A percentile compares a stretch with the other conserved stretches of the same genome.
These are phyloP conservation scores for Oeneis ivallda DNA, from an alignment of 2,888 invertebrate species.

Conservation along the genomic window DNA sequence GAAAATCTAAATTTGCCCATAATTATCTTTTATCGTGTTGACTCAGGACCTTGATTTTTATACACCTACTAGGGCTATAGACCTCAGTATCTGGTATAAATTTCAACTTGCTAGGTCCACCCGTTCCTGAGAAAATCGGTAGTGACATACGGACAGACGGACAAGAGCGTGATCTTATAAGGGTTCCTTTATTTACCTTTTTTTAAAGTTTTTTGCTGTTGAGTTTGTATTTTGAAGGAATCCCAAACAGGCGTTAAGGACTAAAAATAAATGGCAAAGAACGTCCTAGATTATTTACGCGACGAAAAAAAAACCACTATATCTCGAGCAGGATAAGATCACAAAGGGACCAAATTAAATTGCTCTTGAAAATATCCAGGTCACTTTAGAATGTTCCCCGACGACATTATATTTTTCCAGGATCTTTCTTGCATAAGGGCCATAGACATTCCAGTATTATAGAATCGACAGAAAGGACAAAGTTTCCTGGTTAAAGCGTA, in stretches of 20 bases:
- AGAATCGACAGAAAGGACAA: not conserved
- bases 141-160: too few species aligned
- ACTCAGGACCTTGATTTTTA: too few species aligned
- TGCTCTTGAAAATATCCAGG: slow-evolving; percentile 24
- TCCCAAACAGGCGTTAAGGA: not conserved
- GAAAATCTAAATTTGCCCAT: too few species aligned
- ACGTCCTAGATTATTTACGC: not conserved
- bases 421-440: slow-evolving; percentile 24
- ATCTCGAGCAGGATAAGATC: slow-evolving; percentile 15
- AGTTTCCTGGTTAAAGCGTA: not conserved
- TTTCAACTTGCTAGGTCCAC: too few species aligned
- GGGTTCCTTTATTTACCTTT: too few species aligned
- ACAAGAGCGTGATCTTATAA: too few species aligned
- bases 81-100: too few species aligned
- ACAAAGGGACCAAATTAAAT: slow-evolving; percentile 18
- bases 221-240: not conserved
- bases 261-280: not conserved
- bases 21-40: too few species aligned
- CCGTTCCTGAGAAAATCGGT: too few species aligned
- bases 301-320: not conserved
- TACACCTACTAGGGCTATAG: too few species aligned
- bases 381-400: slow-evolving; percentile 25
- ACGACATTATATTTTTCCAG: slow-evolving; percentile 26
- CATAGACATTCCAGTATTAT: not conserved
- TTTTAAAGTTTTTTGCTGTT: too few species aligned